Conservation (phyloP, 2,888 invertebrate genomes). For the Loripinus fragilis region DNA sequence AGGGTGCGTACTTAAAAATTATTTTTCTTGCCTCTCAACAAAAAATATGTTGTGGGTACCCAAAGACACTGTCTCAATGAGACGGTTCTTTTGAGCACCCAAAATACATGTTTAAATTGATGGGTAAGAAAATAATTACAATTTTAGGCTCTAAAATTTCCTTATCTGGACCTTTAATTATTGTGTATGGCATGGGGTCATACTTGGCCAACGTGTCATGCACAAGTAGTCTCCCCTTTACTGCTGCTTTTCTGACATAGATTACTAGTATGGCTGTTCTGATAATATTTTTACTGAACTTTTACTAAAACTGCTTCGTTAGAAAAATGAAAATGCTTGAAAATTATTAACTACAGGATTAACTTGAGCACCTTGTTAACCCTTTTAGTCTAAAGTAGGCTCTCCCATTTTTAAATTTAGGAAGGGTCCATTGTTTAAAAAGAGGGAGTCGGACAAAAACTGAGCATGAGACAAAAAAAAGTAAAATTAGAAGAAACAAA, state of each 20-base stretch:
- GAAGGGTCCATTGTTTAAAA: too few species aligned
- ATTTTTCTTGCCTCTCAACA: not conserved
- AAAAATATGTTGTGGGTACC: not conserved
- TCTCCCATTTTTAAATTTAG: too few species aligned
- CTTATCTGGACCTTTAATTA: not conserved
- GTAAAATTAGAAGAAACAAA: too few species aligned
- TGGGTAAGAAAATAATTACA: not conserved
- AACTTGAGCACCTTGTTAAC: too few species aligned
- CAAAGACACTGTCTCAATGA: not conserved
- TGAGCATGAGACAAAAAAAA: too few species aligned
- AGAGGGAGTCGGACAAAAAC: too few species aligned
- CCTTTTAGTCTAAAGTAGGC: too few species aligned
- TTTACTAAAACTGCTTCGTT: not conserved
- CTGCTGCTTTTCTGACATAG: not conserved
- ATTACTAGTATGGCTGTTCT: not conserved
- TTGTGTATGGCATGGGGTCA: not conserved
- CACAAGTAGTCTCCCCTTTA: not conserved
- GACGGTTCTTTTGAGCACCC: not conserved
- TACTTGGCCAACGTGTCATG: not conserved
- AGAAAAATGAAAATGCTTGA: too few species aligned
- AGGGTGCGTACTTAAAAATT: not conserved
- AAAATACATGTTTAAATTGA: not conserved
- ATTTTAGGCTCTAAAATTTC: not conserved
- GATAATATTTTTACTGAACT: not conserved
- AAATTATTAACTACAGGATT: too few species aligned